Evolutionary conservation across 1,140 invertebrate genomes (phyloP).

Genomic region (Lordiphosa stackelbergi): DNA sequence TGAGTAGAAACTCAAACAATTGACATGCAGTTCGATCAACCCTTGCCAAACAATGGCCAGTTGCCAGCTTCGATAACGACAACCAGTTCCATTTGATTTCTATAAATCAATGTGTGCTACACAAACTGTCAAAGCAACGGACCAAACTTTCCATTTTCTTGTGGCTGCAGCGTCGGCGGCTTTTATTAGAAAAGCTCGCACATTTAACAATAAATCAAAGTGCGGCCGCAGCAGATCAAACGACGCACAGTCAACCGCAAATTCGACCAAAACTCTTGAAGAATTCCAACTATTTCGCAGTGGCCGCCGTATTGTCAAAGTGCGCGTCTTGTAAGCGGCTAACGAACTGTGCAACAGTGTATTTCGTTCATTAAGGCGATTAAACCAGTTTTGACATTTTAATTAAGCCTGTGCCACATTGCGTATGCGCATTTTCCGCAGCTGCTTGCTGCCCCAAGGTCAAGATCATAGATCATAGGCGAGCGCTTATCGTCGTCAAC

Average conservation of each 20-base stretch:
- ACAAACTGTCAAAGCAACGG: conserved; percentile 56
- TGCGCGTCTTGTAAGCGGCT: conserved; percentile 15
- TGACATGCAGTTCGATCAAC: background rate
- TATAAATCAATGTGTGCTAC: conserved; percentile 62
- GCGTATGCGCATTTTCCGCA: conserved; percentile 41
- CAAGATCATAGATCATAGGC: conserved; percentile 72
- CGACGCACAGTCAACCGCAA: conserved; percentile 8
- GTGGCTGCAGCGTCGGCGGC: conserved; percentile 34
- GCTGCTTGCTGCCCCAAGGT: conserved; percentile 41
- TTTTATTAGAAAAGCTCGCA: conserved; percentile 47
- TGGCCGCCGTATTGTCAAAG: conserved; percentile 38
- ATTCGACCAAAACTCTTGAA: conserved; percentile 11
- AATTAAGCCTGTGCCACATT: conserved; percentile 66
- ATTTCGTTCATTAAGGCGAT: conserved; percentile 71
- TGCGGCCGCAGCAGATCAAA: conserved; percentile 44
- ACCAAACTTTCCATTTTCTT: conserved; percentile 61
- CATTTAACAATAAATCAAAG: conserved; percentile 60
- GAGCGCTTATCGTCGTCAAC: conserved; percentile 59
- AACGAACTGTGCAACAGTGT: conserved; percentile 22
- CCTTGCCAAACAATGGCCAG: conserved; percentile 13
- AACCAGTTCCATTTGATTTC: conserved; percentile 43
- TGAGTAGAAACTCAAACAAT: background rate
- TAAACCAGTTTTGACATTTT: conserved; percentile 77
- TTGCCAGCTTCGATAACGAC: conserved; percentile 29
- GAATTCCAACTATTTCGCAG: conserved; percentile 48